phyloP scores from a whole-genome alignment of 2,888 invertebrate species.

The Megastigmus dorsalis region DNA sequence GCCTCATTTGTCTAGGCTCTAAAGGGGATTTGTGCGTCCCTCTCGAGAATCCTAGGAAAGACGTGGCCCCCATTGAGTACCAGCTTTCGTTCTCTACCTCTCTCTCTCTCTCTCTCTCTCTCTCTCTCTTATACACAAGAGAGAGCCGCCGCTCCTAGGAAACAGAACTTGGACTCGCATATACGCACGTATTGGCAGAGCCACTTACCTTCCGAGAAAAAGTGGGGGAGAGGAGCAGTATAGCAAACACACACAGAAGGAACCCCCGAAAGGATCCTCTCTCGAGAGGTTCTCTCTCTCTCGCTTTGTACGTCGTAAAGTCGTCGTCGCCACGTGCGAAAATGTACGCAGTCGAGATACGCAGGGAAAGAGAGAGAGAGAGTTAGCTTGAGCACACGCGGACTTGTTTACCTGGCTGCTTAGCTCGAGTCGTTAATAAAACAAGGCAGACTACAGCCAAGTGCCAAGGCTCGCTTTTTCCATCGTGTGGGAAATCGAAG shows the following conservation, averaged over 20 bases:
- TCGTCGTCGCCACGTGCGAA: slow-evolving; percentile 19
- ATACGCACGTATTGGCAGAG: slow-evolving; percentile 3
- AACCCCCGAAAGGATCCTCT: slow-evolving; percentile 37
- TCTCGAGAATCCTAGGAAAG: too few relatives aligned
- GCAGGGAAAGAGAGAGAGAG: neutral
- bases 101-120: neutral
- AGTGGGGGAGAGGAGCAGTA: neutral
- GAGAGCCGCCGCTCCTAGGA: neutral
- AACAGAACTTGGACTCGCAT: neutral
- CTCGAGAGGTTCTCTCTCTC: neutral
- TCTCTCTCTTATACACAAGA: neutral
- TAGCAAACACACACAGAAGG: slow-evolving; percentile 29
- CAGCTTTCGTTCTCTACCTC: neutral
- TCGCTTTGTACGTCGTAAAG: neutral
- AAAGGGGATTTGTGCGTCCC: slow-evolving; percentile 15
- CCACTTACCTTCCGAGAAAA: slow-evolving; percentile 23
- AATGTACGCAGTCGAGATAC: neutral
- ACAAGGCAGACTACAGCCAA: too few relatives aligned
- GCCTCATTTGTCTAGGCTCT: slow-evolving; percentile 28
- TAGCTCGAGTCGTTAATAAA: slow-evolving; percentile 40
- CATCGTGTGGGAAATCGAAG: too few relatives aligned
- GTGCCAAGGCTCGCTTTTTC: too few relatives aligned
- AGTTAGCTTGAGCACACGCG: neutral
- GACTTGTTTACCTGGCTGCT: slow-evolving; percentile 37
- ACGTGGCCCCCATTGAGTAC: too few relatives aligned